Evolutionary conservation across 1,140 invertebrate genomes (phyloP), one percentile per base, ranked within the genome.

Genomic region (Caenorhabditis latens): DNA sequence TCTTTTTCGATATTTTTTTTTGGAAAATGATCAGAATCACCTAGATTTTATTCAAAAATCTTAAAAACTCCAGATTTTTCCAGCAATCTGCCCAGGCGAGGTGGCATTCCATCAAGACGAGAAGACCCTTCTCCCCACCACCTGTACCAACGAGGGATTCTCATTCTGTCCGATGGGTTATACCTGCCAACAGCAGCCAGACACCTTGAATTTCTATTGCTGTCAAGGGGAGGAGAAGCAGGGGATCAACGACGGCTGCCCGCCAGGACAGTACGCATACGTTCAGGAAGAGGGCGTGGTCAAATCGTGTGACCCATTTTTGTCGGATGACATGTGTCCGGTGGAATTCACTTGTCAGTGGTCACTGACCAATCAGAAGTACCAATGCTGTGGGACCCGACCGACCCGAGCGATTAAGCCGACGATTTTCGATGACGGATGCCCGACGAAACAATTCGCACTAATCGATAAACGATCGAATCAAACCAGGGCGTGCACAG

Each of bases 281-380:
- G 53, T 88, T n/a, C 32, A 67, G 19, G 83, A 87, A 55, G 85
- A 79, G 71, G 71, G 88, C 7, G 48, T 58, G 19, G 79, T 86
- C 40, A 79, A 86, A 43, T 58, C 48, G 19, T 88, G 87, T 50
- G 87, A 88, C 53, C 87, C 87, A 16, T 88, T 88, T 43, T 53
- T 63, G 16, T 32, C 71, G 13, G 55, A 85, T 16, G 79, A 83
- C 50, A 84, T 85, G 32, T 88, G 88, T 14, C 85, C 85, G 1
- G 40, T 55, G 19, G 88, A 84, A 11, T 88, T 88, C 85, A 88
- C 88, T 11, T 88, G 88, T 43, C 88, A 88, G 53, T 88, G 86
- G 85, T 88, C 88, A 19, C 67, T 84, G 4, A 87, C 6, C 6
- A 87, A 88, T 53, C 85, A 88, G 24, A 83, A 84, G 46, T 88